Conservation (phyloP, 2,888 invertebrate genomes). For the Volucella bombylans region DNA sequence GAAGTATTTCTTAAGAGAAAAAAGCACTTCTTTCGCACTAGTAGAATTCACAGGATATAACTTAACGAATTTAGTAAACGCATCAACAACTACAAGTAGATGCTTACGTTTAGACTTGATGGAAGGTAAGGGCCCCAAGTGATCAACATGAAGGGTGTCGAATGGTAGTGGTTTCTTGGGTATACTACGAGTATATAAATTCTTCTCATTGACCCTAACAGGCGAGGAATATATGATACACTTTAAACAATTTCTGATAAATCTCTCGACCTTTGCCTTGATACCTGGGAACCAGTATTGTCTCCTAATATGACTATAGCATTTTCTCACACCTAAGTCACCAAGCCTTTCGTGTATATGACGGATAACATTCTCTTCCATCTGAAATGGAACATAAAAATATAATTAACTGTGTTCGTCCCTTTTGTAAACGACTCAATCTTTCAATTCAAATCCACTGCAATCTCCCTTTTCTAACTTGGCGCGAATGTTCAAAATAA, state of each 20-base stretch:
- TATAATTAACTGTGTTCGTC: background rate
- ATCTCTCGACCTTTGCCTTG: background rate
- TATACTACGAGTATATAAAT: no score
- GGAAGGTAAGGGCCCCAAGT: no score
- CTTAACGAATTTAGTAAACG: no score
- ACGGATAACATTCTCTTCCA: background rate
- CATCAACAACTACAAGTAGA: no score
- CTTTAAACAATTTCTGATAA: background rate
- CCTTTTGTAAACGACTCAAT: background rate
- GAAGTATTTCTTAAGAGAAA: no score
- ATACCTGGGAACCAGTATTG: constrained; percentile 13
- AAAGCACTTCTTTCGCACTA: no score
- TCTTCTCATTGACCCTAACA: background rate
- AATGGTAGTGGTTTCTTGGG: no score
- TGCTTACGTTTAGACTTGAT: no score
- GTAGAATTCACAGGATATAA: no score
- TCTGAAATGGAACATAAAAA: background rate
- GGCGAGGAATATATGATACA: background rate
- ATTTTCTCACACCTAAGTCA: background rate
- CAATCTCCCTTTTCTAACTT: constrained; percentile 17
- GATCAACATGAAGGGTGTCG: no score
- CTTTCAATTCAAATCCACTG: background rate
- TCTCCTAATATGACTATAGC: background rate
- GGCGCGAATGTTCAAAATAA: constrained; percentile 37
- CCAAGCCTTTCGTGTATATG: background rate